These are phyloP conservation scores for Rhinolophus sinicus DNA, from an alignment of 2,113 vertebrate species.

Conservation along the genomic window DNA sequence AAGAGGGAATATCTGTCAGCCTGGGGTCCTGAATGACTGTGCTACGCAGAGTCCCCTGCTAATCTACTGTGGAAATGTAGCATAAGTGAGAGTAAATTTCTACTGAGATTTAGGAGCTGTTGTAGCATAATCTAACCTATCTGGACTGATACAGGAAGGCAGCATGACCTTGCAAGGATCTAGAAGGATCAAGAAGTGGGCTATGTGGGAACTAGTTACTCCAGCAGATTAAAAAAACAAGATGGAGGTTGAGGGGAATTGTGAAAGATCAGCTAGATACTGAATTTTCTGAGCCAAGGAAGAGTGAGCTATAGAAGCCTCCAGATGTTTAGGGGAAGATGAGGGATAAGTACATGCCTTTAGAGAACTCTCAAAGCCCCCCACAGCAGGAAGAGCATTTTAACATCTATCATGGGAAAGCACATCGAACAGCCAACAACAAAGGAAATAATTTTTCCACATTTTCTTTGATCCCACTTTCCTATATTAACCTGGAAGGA, in stretches of 20 bases:
- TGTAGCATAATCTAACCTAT: neutral
- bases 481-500: neutral
- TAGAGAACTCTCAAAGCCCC: neutral
- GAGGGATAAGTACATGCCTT: neutral
- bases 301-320: neutral
- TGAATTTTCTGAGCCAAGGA: neutral
- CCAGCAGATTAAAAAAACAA: neutral
- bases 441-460: neutral
- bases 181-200: neutral
- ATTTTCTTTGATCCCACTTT: neutral
- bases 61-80: accelerated
- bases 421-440: neutral
- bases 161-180: neutral
- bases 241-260: neutral
- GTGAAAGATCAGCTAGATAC: neutral
- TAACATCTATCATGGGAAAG: neutral
- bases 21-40: neutral
- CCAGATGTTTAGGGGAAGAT: neutral
- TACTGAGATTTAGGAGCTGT: neutral
- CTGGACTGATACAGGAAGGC: neutral
- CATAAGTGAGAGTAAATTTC: neutral
- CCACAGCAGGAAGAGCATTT: neutral
- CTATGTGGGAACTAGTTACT: neutral
- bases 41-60: neutral
- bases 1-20: neutral